Evolutionary conservation across 2,113 vertebrate genomes (phyloP).

Genomic region (Tricholaema leucomelas): DNA sequence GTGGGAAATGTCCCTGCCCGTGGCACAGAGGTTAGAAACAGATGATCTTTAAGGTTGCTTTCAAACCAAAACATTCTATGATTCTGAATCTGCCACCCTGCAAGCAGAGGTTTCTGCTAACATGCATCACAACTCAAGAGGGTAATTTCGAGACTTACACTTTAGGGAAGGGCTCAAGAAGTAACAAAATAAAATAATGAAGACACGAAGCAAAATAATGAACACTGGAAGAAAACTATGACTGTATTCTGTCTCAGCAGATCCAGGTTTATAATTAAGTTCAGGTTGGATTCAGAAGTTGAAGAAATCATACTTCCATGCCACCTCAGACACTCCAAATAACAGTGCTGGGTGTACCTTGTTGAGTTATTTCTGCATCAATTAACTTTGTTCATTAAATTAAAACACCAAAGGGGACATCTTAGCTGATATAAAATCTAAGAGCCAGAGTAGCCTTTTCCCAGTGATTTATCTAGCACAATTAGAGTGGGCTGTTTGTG

Average conservation of each 20-base stretch:
- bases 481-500: background rate
- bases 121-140: background rate
- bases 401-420: slow-evolving; percentile 37
- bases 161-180: background rate
- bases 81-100: background rate
- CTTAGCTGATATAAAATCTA: slow-evolving; percentile 5
- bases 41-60: too few relatives aligned
- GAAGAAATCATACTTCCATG: background rate
- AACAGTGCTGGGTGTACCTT: background rate
- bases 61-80: too few relatives aligned
- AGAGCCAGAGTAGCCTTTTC: background rate
- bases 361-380: slow-evolving; percentile 34
- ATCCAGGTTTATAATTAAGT: background rate
- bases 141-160: background rate
- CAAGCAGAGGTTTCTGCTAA: background rate
- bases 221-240: background rate
- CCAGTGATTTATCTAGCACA: slow-evolving; percentile 1
- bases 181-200: slow-evolving; percentile 14
- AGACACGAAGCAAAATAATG: slow-evolving; percentile 21
- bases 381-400: slow-evolving; percentile 53
- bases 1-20: too few relatives aligned
- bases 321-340: background rate
- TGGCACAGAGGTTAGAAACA: too few relatives aligned
- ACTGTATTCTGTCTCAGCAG: background rate
- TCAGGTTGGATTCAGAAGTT: background rate